Conservation (phyloP, 1,140 invertebrate genomes). For the Zeugodacus cucurbitae region DNA sequence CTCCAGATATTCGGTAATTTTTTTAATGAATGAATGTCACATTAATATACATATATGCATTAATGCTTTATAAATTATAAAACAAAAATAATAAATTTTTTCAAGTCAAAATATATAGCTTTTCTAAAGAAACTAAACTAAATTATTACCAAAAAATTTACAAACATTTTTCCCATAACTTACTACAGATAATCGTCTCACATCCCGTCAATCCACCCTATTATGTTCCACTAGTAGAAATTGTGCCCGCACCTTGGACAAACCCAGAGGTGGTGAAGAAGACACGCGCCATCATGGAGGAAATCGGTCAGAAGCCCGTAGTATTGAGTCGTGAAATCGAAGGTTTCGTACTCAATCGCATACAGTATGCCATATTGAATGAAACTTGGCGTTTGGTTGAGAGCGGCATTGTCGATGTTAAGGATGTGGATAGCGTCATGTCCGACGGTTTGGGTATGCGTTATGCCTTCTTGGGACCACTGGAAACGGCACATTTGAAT, state of each 20-base stretch:
- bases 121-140: no score
- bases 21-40: no score
- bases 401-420: slow-evolving; percentile 84
- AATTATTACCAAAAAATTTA: no score
- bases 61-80: no score
- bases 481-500: slow-evolving; percentile 95
- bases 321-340: slow-evolving; percentile 85
- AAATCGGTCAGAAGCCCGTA: slow-evolving; percentile 92
- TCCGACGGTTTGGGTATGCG: slow-evolving; percentile 93
- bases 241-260: slow-evolving; percentile 94
- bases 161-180: neutral
- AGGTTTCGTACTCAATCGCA: slow-evolving; percentile 93
- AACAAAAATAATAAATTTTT: no score
- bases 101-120: no score
- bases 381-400: slow-evolving; percentile 91
- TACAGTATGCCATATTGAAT: slow-evolving; percentile 96
- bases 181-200: slow-evolving; percentile 68
- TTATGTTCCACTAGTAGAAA: slow-evolving; percentile 92
- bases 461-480: slow-evolving; percentile 93
- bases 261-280: slow-evolving; percentile 69
- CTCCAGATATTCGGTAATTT: no score
- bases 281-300: slow-evolving; percentile 82
- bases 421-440: slow-evolving; percentile 94
- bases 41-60: no score
- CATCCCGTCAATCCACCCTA: slow-evolving; percentile 98